Evolutionary conservation across 2,113 vertebrate genomes (phyloP).

Genomic region (Mesoclemmys tuberculata): DNA sequence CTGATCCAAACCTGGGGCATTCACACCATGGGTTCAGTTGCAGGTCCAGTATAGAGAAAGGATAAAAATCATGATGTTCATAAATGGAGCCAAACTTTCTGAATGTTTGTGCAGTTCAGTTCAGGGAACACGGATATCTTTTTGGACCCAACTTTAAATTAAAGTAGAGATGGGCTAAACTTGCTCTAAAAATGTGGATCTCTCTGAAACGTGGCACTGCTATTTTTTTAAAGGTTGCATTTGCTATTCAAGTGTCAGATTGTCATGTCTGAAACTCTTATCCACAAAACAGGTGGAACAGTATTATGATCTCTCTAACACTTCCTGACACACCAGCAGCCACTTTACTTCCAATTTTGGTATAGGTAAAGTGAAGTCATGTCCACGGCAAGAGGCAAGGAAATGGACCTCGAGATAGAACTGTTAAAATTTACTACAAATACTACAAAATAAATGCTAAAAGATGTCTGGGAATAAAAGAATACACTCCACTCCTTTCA

Average conservation of each 20-base stretch:
- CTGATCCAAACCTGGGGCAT: not conserved
- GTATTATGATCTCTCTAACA: slow-evolving; percentile 30
- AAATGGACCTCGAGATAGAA: slow-evolving; percentile 28
- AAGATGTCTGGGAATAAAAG: not conserved
- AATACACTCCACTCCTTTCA: not conserved
- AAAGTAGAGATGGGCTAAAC: not conserved
- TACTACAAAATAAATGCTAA: not conserved
- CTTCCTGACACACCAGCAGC: slow-evolving; percentile 32
- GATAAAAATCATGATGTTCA: not conserved
- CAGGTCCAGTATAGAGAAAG: not conserved
- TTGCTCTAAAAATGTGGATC: not conserved
- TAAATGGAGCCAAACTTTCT: not conserved
- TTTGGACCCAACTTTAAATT: slow-evolving; percentile 19
- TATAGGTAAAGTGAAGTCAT: slow-evolving; percentile 7
- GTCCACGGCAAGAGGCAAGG: not conserved
- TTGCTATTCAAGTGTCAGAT: slow-evolving; percentile 24
- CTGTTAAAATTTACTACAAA: not conserved
- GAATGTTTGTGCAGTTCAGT: not conserved
- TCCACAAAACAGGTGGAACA: slow-evolving; percentile 30
- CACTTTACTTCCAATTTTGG: slow-evolving; percentile 50
- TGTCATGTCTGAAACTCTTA: slow-evolving; percentile 40
- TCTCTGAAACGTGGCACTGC: not conserved
- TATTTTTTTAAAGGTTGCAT: slow-evolving; percentile 42
- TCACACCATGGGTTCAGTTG: not conserved
- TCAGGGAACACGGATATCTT: not conserved